Evolutionary conservation across 2,888 invertebrate species (phyloP).

Genomic region (Parascotia fuliginaria): DNA sequence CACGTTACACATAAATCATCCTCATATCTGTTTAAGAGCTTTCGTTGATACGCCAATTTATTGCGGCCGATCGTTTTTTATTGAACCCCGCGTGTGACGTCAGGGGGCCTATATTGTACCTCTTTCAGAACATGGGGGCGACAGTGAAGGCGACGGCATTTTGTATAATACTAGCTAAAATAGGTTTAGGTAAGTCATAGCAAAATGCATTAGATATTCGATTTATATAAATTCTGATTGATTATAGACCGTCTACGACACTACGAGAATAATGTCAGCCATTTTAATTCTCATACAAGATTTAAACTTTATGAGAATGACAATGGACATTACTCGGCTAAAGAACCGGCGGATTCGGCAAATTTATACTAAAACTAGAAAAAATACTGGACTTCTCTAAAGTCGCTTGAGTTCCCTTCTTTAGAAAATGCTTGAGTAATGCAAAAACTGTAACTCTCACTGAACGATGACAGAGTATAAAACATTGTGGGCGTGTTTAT

Average conservation of each 20-base stretch:
- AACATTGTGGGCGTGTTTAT: slow-evolving; percentile 33
- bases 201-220: too few species aligned
- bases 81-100: slow-evolving; percentile 42
- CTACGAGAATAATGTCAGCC: too few species aligned
- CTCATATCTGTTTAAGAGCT: slow-evolving; percentile 14
- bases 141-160: background rate
- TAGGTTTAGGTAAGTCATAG: too few species aligned
- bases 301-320: too few species aligned
- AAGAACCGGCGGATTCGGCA: too few species aligned
- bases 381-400: too few species aligned
- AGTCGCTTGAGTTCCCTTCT: too few species aligned
- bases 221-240: too few species aligned
- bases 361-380: too few species aligned
- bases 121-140: background rate
- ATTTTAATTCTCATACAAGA: too few species aligned
- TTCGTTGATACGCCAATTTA: slow-evolving; percentile 64
- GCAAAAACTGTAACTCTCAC: background rate
- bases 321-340: too few species aligned
- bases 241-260: too few species aligned
- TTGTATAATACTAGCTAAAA: background rate
- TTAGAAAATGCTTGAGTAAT: background rate
- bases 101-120: slow-evolving; percentile 15
- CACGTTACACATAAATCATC: background rate
- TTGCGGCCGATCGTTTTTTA: slow-evolving; percentile 46
- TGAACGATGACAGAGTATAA: slow-evolving; percentile 27